phyloP scores from a whole-genome alignment of 1,140 invertebrate genomes.

The Pseudomyrmex cubaensis region DNA sequence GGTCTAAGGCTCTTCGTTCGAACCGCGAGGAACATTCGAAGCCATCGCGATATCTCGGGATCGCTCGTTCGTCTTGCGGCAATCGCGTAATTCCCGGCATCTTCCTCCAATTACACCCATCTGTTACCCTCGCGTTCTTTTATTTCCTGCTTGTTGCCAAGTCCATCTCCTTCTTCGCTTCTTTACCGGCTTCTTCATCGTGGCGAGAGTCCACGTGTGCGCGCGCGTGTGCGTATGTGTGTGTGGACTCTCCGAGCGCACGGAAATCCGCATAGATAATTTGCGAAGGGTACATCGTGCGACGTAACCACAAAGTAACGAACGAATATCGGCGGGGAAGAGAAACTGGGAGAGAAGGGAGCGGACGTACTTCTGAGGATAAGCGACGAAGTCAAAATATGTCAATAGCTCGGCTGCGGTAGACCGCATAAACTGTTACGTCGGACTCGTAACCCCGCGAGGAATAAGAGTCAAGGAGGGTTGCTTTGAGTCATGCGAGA shows the following conservation, averaged over 20 bases:
- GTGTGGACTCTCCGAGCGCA: neutral
- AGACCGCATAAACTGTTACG: slow-evolving; percentile 77
- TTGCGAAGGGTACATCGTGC: neutral
- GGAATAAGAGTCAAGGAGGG: slow-evolving; percentile 59
- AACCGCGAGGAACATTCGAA: slow-evolving; percentile 49
- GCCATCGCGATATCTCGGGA: slow-evolving; percentile 76
- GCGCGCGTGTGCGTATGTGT: too few relatives aligned
- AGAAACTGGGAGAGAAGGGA: neutral
- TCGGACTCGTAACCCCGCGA: slow-evolving; percentile 34
- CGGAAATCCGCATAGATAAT: slow-evolving; percentile 40
- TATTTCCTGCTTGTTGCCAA: slow-evolving; percentile 3
- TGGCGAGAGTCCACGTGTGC: too few relatives aligned
- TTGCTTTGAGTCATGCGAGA: slow-evolving; percentile 80
- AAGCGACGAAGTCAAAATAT: slow-evolving; percentile 81
- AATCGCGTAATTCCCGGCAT: slow-evolving; percentile 71
- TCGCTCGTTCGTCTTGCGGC: slow-evolving; percentile 66
- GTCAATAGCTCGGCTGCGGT: slow-evolving; percentile 82
- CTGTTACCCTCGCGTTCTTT: slow-evolving; percentile 61
- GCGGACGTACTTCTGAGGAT: slow-evolving; percentile 5
- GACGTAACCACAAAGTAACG: slow-evolving; percentile 56
- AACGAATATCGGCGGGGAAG: slow-evolving; percentile 22
- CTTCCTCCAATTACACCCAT: slow-evolving; percentile 75
- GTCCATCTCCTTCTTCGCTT: neutral
- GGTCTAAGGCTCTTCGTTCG: neutral
- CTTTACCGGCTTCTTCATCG: neutral